Conservation (phyloP, 2,888 invertebrate species). For the Ophioninae sp. region DNA sequence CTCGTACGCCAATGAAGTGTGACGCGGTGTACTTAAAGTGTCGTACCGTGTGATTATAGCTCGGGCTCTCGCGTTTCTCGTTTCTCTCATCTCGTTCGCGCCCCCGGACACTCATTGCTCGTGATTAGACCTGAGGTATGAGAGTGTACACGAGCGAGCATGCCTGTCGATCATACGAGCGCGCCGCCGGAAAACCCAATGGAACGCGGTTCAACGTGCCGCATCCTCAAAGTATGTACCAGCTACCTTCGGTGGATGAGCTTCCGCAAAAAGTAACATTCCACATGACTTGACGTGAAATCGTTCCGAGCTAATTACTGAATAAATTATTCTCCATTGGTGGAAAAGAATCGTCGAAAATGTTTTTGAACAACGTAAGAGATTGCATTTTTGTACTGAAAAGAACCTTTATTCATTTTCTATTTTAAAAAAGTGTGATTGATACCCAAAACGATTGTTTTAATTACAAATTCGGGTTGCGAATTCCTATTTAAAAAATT, state of each 20-base stretch:
- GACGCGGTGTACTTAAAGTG: constrained; percentile 60
- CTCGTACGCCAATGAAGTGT: constrained; percentile 52
- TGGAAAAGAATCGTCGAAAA: no score
- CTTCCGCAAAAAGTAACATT: constrained; percentile 43
- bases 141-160: constrained; percentile 44
- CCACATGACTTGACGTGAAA: constrained; percentile 37
- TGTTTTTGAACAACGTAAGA: no score
- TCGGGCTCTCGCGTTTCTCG: constrained; percentile 45
- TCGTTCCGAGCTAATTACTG: constrained; percentile 53
- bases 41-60: constrained; percentile 59
- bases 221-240: constrained; percentile 44
- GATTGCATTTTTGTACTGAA: no score
- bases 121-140: constrained; percentile 50
- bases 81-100: constrained; percentile 58
- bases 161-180: constrained; percentile 58
- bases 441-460: no score
- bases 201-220: constrained; percentile 49
- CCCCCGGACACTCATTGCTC: constrained; percentile 59
- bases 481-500: no score
- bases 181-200: constrained; percentile 49
- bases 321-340: constrained; percentile 49
- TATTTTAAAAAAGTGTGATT: no score
- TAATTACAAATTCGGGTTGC: no score
- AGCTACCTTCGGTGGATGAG: constrained; percentile 38
- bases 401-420: no score